phyloP scores from a whole-genome alignment of 1,140 invertebrate species.

The Ephestia elutella region DNA sequence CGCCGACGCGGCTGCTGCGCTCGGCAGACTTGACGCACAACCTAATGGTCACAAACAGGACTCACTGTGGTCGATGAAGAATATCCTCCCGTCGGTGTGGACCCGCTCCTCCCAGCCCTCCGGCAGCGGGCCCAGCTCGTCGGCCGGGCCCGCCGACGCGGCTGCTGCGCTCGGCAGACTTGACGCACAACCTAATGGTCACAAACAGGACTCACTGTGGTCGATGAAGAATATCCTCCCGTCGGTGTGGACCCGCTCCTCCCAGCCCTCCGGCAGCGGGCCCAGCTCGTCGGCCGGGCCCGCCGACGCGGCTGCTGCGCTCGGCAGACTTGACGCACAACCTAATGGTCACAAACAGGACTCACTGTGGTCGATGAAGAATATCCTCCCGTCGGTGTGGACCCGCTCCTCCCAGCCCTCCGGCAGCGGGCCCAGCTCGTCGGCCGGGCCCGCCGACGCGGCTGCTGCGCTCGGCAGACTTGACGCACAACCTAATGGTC shows the following conservation, averaged over 20 bases:
- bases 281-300: constrained; percentile 88
- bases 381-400: constrained; percentile 96
- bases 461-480: constrained; percentile 82
- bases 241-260: constrained; percentile 96
- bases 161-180: constrained; percentile 82
- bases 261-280: constrained; percentile 96
- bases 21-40: constrained; percentile 89
- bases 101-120: constrained; percentile 98
- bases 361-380: constrained; percentile 99
- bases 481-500: constrained; percentile 83
- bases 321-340: constrained; percentile 90
- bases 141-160: constrained; percentile 74
- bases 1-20: constrained; percentile 57
- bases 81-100: constrained; percentile 96
- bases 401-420: constrained; percentile 98
- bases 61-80: constrained; percentile 99
- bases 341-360: constrained; percentile 17
- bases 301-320: constrained; percentile 57
- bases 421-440: constrained; percentile 93
- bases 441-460: constrained; percentile 73
- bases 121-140: constrained; percentile 93
- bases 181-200: constrained; percentile 83
- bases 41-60: constrained; percentile 48
- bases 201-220: constrained; percentile 84
- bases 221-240: constrained; percentile 99